Evolutionary conservation across 2,113 vertebrate species (phyloP), one percentile per base, ranked within the genome.

Genomic region (Cercopithecus mona): DNA sequence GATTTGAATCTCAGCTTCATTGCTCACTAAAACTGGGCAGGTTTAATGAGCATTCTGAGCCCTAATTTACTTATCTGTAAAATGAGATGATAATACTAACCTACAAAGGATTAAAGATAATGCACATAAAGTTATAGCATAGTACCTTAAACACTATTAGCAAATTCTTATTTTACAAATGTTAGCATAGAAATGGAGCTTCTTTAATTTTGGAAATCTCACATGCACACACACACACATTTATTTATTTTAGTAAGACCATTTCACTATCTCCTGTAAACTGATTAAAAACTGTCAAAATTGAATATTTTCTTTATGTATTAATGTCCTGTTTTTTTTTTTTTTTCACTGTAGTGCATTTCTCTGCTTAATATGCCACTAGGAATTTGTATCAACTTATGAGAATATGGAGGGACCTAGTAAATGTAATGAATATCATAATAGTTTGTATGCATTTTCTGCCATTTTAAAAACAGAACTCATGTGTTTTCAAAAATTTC

Each of bases 1-100:
- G 35, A 76, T 93, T 94, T 4, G 17, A 83, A 64, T 92, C 38
- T 88, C 14, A 88, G n/a, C 17, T 73, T 10, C 1, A 5, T 61
- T 93, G 35, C 6, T 76, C 32, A 73, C 18, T 86, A 72, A n/a
- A n/a, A 38, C 6, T 70, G n/a, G 35, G 18, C 4, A 90, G 38
- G 12, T 91, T 94, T 85, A 92, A 85, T 85, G 81, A 90, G 7
- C 40, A 30, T 80, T 92, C 64, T 93, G n/a, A 68, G 48, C 16
- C 7, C 8, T 82, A 30, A 48, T 68, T 88, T n/a, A 68, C 70
- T 59, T 81, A 86, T 48, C 50, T 90, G 35, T 84, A 90, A 82
- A 78, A 80, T 81, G 85, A 75, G 30, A 11, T 83, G 66, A 20
- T 7, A 86, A 25, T 52, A n/a, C 16, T 32, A 70, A 64, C 70